Base-by-base conservation (phyloP, 2,888 invertebrate species). In the Amaurobius ferox region DNA sequence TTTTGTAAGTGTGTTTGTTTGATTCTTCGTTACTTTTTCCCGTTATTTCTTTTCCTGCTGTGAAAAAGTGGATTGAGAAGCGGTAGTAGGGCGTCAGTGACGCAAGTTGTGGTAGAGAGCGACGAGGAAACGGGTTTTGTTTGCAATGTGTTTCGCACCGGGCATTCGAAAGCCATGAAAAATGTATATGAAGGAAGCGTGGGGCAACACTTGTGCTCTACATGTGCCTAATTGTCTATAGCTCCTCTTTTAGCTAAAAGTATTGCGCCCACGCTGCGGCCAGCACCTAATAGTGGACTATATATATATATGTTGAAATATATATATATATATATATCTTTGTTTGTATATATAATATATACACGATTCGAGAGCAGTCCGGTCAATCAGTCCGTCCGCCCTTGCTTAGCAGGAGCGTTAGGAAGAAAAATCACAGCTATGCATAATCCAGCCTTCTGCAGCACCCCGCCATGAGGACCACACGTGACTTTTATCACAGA, bases 241-340 rank as follows among this genome's bases (percentile, higher is more conserved):
- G 86, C 76, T 79, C 79, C 86, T 78, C 79, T 73, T 86, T 86
- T 71, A 74, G 86, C 86, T 86, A 86, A 73, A 78, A 86, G 86
- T 86, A 78, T 86, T 86, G 86, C 86, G 29, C 76, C 86, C 79
- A 79, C 79, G 86, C 86, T 79, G 79, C 79, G 86, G 74, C 73
- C 86, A 86, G 86, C 86, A 86, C 86, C 86, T 86, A 86, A 79
- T 70, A 70, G 86, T 86, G 86, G 86, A 86, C 86, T 79, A 79
- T 79, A 68, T 68, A 55, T 85, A 67, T 55, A 72, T 66, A 78
- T 71, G 61, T 77, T 64, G 66, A 78, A 78, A 78, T 64, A 62
- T 72, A 71, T 85, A 78, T 68, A 72, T 85, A 78, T 85, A 85
- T 78, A 35, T 85, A 72, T 61, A 23, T 48, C 30, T 73, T n/a